Evolutionary conservation across 2,888 invertebrate genomes (phyloP), one percentile per base, ranked within the genome.

Genomic region (Brenthis daphne): DNA sequence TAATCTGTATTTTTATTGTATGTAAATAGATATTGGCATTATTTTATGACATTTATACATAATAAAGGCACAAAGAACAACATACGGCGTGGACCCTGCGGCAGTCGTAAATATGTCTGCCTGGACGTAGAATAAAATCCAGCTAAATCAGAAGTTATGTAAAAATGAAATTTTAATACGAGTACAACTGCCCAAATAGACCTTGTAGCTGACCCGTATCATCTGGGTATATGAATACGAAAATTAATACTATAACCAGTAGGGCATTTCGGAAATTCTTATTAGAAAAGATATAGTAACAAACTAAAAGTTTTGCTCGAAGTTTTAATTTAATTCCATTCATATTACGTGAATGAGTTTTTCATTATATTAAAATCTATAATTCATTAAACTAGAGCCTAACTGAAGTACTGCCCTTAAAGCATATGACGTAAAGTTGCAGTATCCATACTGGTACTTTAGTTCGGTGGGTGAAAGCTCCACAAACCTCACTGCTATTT

Each of bases 111-210:
- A 53, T 58, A 65, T 53, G 53, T 43, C 57, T 43, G 57, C 37
- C 11, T 48, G 58, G 5, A 29, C 54, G 11, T 43, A 5, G 47
- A 60, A 65, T 65, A 65, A 58, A 65, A 58, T 51, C 24, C 57
- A 24, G 29, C 51, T 57, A 29, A 58, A 65, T 58, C 65, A 60
- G 13, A 54, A 60, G 58, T 66, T 66, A 66, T 66, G 54, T 60
- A 47, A 48, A 54, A 58, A 60, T 33, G 29, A 37, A 12, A 43
- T 58, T 66, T 66, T 58, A 58, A 66, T 66, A 66, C 20, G 20
- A 20, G 20, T 20, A 20, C 20, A 29, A 16, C 14, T 14, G 29
- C 24, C 8, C 29, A 43, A 58, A 54, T 54, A 53, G 58, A 54
- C 47, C 43, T 66, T 29, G 5, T 29, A 54, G 29, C n/a, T 57